These are phyloP conservation scores for Tenthredo mesomela DNA, from an alignment of 2,888 invertebrate species.

Conservation along the genomic window DNA sequence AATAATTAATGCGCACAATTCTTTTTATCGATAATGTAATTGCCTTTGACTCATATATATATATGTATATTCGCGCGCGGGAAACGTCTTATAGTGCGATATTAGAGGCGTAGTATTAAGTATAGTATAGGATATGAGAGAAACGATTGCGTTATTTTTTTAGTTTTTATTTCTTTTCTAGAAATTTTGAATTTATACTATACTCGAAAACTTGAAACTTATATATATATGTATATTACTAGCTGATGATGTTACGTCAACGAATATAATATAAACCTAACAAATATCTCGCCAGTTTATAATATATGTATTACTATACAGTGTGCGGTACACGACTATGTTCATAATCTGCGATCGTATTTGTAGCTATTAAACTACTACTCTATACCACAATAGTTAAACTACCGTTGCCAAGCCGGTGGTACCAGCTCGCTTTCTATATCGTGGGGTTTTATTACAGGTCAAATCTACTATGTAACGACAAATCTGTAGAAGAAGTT, in stretches of 20 bases:
- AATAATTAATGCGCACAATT: not conserved
- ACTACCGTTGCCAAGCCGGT: conserved; percentile 46
- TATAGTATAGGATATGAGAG: too few species aligned
- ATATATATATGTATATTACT: not conserved
- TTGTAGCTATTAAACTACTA: conserved; percentile 48
- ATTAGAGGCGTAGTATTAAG: not conserved
- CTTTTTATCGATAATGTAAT: not conserved
- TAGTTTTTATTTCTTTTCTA: not conserved
- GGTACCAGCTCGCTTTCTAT: conserved; percentile 44
- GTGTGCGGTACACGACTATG: not conserved
- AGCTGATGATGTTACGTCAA: conserved; percentile 5
- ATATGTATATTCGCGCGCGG: not conserved
- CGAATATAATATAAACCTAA: conserved; percentile 16
- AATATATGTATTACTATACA: not conserved
- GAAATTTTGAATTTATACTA: not conserved
- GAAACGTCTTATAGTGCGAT: not conserved
- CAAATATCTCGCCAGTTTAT: conserved; percentile 1
- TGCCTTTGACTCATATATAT: too few species aligned
- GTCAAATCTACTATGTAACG: conserved; percentile 29
- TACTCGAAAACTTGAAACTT: not conserved
- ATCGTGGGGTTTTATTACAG: conserved; percentile 41
- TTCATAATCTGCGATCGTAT: conserved; percentile 30
- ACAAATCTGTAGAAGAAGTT: not conserved
- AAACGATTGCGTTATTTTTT: not conserved
- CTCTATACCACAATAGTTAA: conserved; percentile 39